These are phyloP conservation scores for Drosophila picticornis DNA, from an alignment of 2,888 invertebrate genomes.

Conservation along the genomic window DNA sequence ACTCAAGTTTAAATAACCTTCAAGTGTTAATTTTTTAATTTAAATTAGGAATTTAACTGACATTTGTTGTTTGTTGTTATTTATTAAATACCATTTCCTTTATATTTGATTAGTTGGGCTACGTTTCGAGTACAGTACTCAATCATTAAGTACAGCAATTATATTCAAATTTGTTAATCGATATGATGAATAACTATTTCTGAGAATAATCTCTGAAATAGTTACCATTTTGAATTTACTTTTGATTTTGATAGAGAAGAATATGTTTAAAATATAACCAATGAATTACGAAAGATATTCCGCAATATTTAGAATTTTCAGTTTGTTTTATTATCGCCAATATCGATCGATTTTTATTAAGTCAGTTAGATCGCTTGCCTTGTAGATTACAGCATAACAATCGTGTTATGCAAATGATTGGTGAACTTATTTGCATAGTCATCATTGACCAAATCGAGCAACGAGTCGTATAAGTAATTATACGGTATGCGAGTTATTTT, in stretches of 20 bases:
- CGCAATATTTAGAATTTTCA: background rate
- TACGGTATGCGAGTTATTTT: conserved; percentile 45
- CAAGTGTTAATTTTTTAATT: background rate
- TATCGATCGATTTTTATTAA: background rate
- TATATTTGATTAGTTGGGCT: background rate
- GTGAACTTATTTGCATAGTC: conserved; percentile 27
- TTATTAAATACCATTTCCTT: background rate
- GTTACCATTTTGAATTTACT: background rate
- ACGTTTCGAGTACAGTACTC: background rate
- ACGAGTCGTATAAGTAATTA: conserved; percentile 61
- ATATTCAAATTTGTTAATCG: background rate
- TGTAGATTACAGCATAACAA: background rate
- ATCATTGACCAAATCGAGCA: conserved; percentile 32
- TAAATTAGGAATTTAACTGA: background rate
- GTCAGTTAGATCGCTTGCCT: background rate
- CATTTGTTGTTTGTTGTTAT: too few species aligned
- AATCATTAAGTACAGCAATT: too few species aligned
- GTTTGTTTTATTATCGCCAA: background rate
- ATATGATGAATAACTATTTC: background rate
- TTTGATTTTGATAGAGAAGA: background rate
- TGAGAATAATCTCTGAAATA: background rate
- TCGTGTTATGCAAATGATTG: conserved; percentile 20
- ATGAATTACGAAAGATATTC: background rate
- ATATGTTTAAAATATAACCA: background rate
- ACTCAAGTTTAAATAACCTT: background rate